Evolutionary conservation across 1,140 invertebrate genomes (phyloP).

Genomic region (Pararge aegeria): DNA sequence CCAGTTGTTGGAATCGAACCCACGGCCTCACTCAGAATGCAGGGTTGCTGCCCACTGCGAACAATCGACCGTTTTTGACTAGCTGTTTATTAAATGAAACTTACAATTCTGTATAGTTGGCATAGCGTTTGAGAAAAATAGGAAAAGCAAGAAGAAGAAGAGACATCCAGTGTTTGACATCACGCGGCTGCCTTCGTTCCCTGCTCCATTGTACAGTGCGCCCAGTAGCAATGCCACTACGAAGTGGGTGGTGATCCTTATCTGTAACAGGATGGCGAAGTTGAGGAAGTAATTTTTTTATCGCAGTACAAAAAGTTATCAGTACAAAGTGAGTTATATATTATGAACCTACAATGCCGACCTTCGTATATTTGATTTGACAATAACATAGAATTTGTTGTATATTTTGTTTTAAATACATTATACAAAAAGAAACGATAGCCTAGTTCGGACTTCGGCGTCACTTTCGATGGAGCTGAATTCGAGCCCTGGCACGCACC

Average conservation of each 20-base stretch:
- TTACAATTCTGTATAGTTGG: constrained; percentile 93
- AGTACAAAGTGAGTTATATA: background rate
- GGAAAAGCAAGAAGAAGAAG: constrained; percentile 91
- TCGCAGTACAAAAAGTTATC: background rate
- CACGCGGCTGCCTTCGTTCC: constrained; percentile 87
- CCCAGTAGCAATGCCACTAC: constrained; percentile 89
- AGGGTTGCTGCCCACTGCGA: too few relatives aligned
- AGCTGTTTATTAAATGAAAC: constrained; percentile 51
- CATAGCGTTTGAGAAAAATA: constrained; percentile 94
- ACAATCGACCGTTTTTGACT: too few relatives aligned
- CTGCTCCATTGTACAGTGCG: constrained; percentile 89
- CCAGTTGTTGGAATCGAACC: too few relatives aligned
- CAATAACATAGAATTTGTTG: too few relatives aligned
- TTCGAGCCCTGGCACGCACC: too few relatives aligned
- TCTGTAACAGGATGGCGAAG: constrained; percentile 51
- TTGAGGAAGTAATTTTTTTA: background rate
- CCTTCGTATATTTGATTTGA: too few relatives aligned
- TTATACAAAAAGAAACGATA: too few relatives aligned
- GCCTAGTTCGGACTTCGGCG: too few relatives aligned
- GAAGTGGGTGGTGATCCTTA: constrained; percentile 87
- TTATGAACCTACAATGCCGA: background rate
- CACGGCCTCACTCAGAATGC: too few relatives aligned
- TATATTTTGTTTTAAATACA: too few relatives aligned
- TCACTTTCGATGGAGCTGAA: too few relatives aligned
- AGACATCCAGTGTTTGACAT: constrained; percentile 90